A percentile compares a stretch with the other conserved stretches of the same genome.
phyloP scores from a whole-genome alignment of 2,888 invertebrate species.

The Pantelozetes paolii region DNA sequence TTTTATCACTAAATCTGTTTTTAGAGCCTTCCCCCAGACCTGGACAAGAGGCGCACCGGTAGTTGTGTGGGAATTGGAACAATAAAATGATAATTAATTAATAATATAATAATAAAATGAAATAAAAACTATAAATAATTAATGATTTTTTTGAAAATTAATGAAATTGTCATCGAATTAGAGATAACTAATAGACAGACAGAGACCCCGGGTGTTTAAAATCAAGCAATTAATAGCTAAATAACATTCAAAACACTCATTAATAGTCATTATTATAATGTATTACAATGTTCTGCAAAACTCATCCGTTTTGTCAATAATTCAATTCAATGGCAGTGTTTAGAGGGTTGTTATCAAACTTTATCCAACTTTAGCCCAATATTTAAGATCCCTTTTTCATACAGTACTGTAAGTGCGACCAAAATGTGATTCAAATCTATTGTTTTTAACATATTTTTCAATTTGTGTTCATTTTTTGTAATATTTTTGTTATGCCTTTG shows the following conservation, averaged over 20 bases:
- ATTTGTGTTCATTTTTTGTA: neutral
- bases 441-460: slow-evolving; percentile 1
- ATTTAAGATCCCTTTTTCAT: slow-evolving; percentile 28
- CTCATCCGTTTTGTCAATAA: slow-evolving; percentile 17
- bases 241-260: slow-evolving; percentile 32
- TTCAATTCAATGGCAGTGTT: slow-evolving; percentile 37
- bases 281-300: slow-evolving; percentile 25
- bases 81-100: slow-evolving; percentile 17
- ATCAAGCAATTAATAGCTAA: slow-evolving; percentile 8
- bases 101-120: slow-evolving; percentile 10
- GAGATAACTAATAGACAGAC: neutral
- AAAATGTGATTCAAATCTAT: slow-evolving; percentile 4
- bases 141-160: neutral
- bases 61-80: slow-evolving; percentile 4
- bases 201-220: slow-evolving; percentile 22
- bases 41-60: slow-evolving; percentile 38
- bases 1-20: slow-evolving; percentile 27
- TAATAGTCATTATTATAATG: no score
- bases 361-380: slow-evolving; percentile 9
- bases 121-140: neutral
- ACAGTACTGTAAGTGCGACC: slow-evolving; percentile 31
- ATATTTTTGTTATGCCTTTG: neutral
- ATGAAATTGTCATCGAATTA: neutral
- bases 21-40: slow-evolving; percentile 19
- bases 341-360: slow-evolving; percentile 30